Conservation (phyloP, 2,888 invertebrate species). For the Meteorus cinctellus region DNA sequence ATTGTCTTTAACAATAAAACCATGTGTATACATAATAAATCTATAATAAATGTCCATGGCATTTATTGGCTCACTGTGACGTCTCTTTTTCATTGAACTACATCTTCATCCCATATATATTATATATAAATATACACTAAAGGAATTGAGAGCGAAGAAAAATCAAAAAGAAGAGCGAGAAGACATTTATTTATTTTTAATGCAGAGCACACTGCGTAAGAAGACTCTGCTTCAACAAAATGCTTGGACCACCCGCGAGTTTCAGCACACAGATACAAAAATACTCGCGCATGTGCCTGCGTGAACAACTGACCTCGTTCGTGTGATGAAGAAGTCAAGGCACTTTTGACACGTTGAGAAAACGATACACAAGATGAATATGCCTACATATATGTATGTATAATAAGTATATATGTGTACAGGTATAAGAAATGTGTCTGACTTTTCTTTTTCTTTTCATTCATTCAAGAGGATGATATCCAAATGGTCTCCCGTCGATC, state of each 20-base stretch:
- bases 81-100: slow-evolving; percentile 6
- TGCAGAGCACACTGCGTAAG: background rate
- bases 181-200: slow-evolving; percentile 13
- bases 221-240: slow-evolving; percentile 6
- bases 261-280: slow-evolving; percentile 38
- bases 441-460: slow-evolving; percentile 33
- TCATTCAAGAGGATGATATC: slow-evolving; percentile 26
- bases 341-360: slow-evolving; percentile 36
- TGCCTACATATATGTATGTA: background rate
- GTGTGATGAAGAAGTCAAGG: slow-evolving; percentile 43
- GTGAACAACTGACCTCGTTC: slow-evolving; percentile 4
- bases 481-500: slow-evolving; percentile 43
- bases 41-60: background rate
- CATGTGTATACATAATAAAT: background rate
- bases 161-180: slow-evolving; percentile 3
- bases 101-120: background rate
- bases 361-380: background rate
- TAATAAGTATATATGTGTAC: background rate
- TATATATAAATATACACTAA: background rate
- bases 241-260: slow-evolving; percentile 53
- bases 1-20: background rate
- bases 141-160: background rate
- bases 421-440: background rate
- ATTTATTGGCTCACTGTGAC: slow-evolving; percentile 4
- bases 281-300: background rate